These are phyloP conservation scores for Apotomis turbidana DNA, from an alignment of 2,888 invertebrate genomes.

Conservation along the genomic window DNA sequence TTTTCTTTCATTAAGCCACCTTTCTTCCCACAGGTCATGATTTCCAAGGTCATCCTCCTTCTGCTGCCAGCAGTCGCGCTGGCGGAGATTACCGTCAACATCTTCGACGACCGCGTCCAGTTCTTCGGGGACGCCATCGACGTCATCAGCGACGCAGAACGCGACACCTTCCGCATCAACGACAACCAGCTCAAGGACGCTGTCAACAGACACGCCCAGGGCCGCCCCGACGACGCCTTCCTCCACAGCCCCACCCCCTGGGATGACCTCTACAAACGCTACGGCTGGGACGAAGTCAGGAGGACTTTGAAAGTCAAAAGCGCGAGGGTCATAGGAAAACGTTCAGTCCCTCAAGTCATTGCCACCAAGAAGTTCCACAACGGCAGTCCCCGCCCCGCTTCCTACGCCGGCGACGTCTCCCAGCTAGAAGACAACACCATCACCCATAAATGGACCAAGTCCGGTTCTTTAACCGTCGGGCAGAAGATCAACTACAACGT, in stretches of 20 bases:
- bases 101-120: slow-evolving; percentile 4
- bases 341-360: not conserved
- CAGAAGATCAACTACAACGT: slow-evolving; percentile 35
- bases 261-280: slow-evolving; percentile 20
- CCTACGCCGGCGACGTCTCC: slow-evolving; percentile 1
- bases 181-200: slow-evolving; percentile 33
- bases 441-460: slow-evolving; percentile 26
- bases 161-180: slow-evolving; percentile 20
- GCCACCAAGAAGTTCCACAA: slow-evolving; percentile 27
- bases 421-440: slow-evolving; percentile 27
- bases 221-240: slow-evolving; percentile 19
- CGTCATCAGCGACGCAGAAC: slow-evolving; percentile 29
- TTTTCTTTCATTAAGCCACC: not conserved
- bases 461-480: slow-evolving; percentile 15
- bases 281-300: slow-evolving; percentile 29
- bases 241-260: slow-evolving; percentile 32
- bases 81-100: slow-evolving; percentile 29
- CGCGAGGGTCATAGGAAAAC: slow-evolving; percentile 16
- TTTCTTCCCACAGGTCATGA: slow-evolving; percentile 14
- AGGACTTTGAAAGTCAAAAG: slow-evolving; percentile 29
- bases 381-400: slow-evolving; percentile 12
- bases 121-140: slow-evolving; percentile 20
- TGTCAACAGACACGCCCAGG: slow-evolving; percentile 6
- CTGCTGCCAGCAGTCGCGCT: slow-evolving; percentile 24
- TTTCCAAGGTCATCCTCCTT: slow-evolving; percentile 20